phyloP scores from a whole-genome alignment of 2,888 invertebrate species.

The Pteria penguin region DNA sequence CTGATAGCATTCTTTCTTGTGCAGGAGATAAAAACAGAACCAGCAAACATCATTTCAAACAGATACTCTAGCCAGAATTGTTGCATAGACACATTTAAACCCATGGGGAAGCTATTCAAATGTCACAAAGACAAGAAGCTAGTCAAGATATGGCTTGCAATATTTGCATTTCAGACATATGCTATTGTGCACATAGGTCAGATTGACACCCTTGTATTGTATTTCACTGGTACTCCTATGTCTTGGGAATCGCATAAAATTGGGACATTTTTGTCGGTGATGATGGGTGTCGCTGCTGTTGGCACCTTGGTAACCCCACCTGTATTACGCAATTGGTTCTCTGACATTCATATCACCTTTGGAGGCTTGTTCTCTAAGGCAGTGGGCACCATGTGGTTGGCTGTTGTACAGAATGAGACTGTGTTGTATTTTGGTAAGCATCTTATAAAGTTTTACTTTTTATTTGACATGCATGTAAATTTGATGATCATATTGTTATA shows the following conservation, averaged over 20 bases:
- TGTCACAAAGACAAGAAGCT: conserved; percentile 69
- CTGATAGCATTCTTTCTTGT: conserved; percentile 75
- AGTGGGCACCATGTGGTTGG: conserved; percentile 77
- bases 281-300: conserved; percentile 72
- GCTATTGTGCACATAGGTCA: conserved; percentile 79
- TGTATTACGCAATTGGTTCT: conserved; percentile 66
- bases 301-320: conserved; percentile 70
- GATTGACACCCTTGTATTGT: conserved; percentile 76
- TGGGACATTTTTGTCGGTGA: conserved; percentile 71
- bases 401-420: conserved; percentile 73
- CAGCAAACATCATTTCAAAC: conserved; percentile 35
- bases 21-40: conserved; percentile 59
- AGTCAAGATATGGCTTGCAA: conserved; percentile 76
- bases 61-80: conserved; percentile 62
- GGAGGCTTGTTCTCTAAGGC: conserved; percentile 76
- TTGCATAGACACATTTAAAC: conserved; percentile 70
- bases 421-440: conserved; percentile 75
- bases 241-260: conserved; percentile 69
- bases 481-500: too few relatives aligned
- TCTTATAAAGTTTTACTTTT: too few relatives aligned
- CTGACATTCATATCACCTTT: conserved; percentile 72
- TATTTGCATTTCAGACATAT: conserved; percentile 77
- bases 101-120: conserved; percentile 69
- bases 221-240: conserved; percentile 70
- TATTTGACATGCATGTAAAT: too few relatives aligned